A percentile compares a stretch with the other conserved stretches of the same genome.
These are phyloP conservation scores for Ptychochromis oligacanthus DNA, from an alignment of 2,113 vertebrate genomes.

Conservation along the genomic window DNA sequence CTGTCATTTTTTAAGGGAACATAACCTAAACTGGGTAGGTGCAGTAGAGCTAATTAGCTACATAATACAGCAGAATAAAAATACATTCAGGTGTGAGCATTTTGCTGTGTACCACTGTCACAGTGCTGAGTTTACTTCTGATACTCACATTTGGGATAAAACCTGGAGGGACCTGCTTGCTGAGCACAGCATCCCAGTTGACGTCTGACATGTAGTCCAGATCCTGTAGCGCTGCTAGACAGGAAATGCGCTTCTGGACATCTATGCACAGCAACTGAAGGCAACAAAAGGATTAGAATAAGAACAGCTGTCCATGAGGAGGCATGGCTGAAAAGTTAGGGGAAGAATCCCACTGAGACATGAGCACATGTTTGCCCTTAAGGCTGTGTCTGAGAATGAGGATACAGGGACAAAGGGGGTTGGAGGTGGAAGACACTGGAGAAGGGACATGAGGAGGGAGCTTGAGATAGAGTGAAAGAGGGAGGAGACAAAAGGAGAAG, in stretches of 20 bases:
- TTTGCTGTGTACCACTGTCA: background rate
- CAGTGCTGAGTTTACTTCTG: background rate
- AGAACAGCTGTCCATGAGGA: conserved; percentile 3
- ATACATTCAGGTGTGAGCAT: background rate
- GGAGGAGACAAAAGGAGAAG: background rate
- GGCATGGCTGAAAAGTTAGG: conserved; percentile 24
- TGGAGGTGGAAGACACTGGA: background rate
- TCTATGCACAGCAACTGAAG: conserved; percentile 89
- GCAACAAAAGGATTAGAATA: conserved; percentile 21
- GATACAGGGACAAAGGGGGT: conserved; percentile 21
- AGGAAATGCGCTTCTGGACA: conserved; percentile 87
- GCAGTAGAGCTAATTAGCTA: background rate
- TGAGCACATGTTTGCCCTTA: conserved; percentile 25
- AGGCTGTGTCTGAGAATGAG: conserved; percentile 51
- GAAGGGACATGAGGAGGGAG: background rate
- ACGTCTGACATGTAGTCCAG: conserved; percentile 86
- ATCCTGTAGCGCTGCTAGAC: conserved; percentile 86
- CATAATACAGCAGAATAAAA: background rate
- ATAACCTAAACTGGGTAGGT: background rate
- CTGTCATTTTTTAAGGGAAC: background rate
- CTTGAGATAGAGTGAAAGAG: background rate
- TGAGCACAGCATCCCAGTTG: conserved; percentile 92
- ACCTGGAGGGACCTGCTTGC: conserved; percentile 87
- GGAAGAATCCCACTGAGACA: conserved; percentile 19
- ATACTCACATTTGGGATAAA: conserved; percentile 91